Base-by-base conservation (phyloP, 2,888 invertebrate genomes). In the Deladenus siricidicola region DNA sequence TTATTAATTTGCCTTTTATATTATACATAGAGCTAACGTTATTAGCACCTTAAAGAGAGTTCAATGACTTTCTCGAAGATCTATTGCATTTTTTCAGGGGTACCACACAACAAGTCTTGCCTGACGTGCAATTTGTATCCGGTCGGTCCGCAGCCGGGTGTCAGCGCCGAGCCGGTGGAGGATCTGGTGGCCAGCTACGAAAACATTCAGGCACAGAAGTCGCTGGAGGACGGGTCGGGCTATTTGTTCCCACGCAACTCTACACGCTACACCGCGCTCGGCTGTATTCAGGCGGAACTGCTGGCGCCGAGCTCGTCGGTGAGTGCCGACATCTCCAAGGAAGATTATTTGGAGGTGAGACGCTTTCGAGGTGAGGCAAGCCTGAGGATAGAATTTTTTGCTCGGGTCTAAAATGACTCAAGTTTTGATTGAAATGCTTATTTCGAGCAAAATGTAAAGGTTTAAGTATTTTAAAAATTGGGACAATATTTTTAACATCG, bases 81-180 rank as follows among this genome's bases (percentile, higher is more conserved):
- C 19, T n/a, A 21, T 4, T 17, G 8, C 8, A 34, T 34, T 34
- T 34, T 61, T 51, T 24, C 21, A 44, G 53, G 48, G 6, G 48
- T 66, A 23, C 75, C 75, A 0, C 75, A 78, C 58, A 78, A 78
- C 63, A 76, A 76, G 55, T 21, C 54, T 23, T 78, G 78, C 58
- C 61, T 26, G 0, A 24, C 60, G 10, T 78, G 78, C 64, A 78
- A 78, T 63, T 57, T 78, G 30, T 76, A 78, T 60, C 76, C 75
- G 45, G 17, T 43, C 24, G 60, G 58, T 3, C 50, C 58, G 6
- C 39, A 34, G 14, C 14, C 39, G 14, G 39, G 39, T 34, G 39
- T 34, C 14, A 34, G 14, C 39, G 34, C 39, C 21, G 53, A 53
- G 39, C 29, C 39, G 30, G 53, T 53, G 4, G 53, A 53, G 39